Evolutionary conservation across 2,113 vertebrate species (phyloP), one percentile per base, ranked within the genome.

Genomic region (Hyla sarda): DNA sequence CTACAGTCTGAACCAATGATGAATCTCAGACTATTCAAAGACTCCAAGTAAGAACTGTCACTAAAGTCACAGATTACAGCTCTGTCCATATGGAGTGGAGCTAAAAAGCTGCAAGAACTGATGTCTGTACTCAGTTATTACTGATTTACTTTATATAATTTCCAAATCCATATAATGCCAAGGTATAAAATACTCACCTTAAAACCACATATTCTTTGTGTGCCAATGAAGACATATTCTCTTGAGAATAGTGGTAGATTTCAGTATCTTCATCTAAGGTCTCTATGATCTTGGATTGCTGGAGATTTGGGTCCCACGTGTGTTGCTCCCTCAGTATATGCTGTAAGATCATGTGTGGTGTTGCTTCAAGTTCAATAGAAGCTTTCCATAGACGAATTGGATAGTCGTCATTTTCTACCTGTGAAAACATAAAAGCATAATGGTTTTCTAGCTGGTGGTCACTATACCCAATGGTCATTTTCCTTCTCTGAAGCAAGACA

Each of bases 381-480:
- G 90, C 94, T 69, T 92, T 93, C 95, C 95, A 96, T 83, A 92
- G 75, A 32, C 92, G 90, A 80, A 96, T 84, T 0, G 90, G 93
- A 48, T 89, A 88, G 54, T 90, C 88, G 5, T 95, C 93, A 56
- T 28, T 85, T 1, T 92, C 91, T 88, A 93, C 84, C 95, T 96
- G 87, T 6, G 28, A 30, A 52, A 73, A 45, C 9, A 73, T 19
- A 41, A 47, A 23, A n/a, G 2, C 25, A 14, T 14, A 30, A 65
- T 28, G 2, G 10, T 45, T n/a, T n/a, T n/a, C 4, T 4, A 45
- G 41, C 41, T 45, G 10, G n/a, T n/a, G n/a, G n/a, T n/a, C n/a
- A n/a, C n/a, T n/a, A n/a, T n/a, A n/a, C n/a, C n/a, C 41, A 45
- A 62, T 28, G 23, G 58, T 25, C 58, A 62, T 4, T 62, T 62